Conservation (phyloP, 2,888 invertebrate genomes). For the Drosophila kuntzei region DNA sequence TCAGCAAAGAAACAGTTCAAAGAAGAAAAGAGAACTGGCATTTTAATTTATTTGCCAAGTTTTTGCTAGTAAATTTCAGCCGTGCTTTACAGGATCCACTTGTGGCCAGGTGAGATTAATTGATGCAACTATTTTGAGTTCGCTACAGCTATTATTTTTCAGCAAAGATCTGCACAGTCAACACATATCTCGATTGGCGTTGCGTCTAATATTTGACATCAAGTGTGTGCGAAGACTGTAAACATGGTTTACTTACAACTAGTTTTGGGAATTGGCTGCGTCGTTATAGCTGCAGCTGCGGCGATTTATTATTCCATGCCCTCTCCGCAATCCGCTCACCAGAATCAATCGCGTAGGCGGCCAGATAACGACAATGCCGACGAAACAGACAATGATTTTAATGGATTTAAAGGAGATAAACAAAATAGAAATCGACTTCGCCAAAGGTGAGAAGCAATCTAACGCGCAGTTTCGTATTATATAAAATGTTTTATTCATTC, state of each 20-base stretch:
- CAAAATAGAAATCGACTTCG: background rate
- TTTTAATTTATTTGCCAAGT: too few relatives aligned
- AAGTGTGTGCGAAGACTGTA: constrained; percentile 71
- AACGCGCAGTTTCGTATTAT: background rate
- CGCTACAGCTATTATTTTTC: too few relatives aligned
- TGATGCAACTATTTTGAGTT: too few relatives aligned
- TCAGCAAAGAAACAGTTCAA: background rate
- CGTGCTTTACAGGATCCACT: too few relatives aligned
- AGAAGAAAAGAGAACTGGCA: too few relatives aligned
- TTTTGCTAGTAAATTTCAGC: too few relatives aligned
- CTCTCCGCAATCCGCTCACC: background rate
- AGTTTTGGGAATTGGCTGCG: constrained; percentile 28
- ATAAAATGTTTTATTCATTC: background rate
- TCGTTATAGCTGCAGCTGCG: constrained; percentile 26
- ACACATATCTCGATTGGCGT: background rate
- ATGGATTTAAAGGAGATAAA: too few relatives aligned
- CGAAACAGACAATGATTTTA: background rate
- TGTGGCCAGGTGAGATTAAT: too few relatives aligned
- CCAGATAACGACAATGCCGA: background rate
- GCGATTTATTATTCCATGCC: constrained; percentile 38
- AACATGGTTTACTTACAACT: constrained; percentile 51
- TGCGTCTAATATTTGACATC: constrained; percentile 77
- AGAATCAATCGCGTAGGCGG: background rate
- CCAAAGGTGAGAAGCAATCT: constrained; percentile 14
- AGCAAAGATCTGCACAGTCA: background rate